A percentile compares a stretch with the other conserved stretches of the same genome.
phyloP scores from a whole-genome alignment of 2,113 vertebrate species.

The Corythoichthys intestinalis region DNA sequence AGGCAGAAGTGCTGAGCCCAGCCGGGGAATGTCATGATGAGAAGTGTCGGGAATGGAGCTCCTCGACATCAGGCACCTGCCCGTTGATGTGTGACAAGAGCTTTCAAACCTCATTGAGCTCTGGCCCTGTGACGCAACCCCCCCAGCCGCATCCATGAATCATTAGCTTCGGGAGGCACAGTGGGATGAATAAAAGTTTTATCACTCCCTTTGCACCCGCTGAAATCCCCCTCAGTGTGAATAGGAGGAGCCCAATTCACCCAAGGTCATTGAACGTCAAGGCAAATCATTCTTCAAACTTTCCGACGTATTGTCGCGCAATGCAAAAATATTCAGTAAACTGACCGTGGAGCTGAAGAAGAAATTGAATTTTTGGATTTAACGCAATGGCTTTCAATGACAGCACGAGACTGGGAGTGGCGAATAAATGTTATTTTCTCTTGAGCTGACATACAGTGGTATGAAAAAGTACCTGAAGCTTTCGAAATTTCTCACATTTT shows the following conservation, averaged over 20 bases:
- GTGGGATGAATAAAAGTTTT: slow-evolving; percentile 63
- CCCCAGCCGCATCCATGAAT: slow-evolving; percentile 60
- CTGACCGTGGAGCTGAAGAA: too few relatives aligned
- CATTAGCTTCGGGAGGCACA: slow-evolving; percentile 64
- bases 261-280: slow-evolving; percentile 52
- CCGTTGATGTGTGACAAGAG: slow-evolving; percentile 63
- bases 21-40: slow-evolving; percentile 43
- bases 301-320: too few relatives aligned
- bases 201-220: slow-evolving; percentile 51
- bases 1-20: slow-evolving; percentile 34
- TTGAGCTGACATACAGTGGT: too few relatives aligned
- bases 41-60: slow-evolving; percentile 64
- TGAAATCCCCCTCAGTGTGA: slow-evolving; percentile 58
- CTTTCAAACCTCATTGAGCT: slow-evolving; percentile 72
- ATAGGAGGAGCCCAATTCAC: slow-evolving; percentile 50
- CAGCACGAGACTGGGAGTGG: too few relatives aligned
- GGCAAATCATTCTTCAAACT: too few relatives aligned
- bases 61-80: slow-evolving; percentile 66
- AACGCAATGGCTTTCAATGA: too few relatives aligned
- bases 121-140: slow-evolving; percentile 28
- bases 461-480: too few relatives aligned
- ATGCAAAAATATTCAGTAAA: too few relatives aligned
- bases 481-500: too few relatives aligned
- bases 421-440: too few relatives aligned
- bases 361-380: too few relatives aligned